Base-by-base conservation (phyloP, 1,140 invertebrate genomes). In the Drosophila jambulina region DNA sequence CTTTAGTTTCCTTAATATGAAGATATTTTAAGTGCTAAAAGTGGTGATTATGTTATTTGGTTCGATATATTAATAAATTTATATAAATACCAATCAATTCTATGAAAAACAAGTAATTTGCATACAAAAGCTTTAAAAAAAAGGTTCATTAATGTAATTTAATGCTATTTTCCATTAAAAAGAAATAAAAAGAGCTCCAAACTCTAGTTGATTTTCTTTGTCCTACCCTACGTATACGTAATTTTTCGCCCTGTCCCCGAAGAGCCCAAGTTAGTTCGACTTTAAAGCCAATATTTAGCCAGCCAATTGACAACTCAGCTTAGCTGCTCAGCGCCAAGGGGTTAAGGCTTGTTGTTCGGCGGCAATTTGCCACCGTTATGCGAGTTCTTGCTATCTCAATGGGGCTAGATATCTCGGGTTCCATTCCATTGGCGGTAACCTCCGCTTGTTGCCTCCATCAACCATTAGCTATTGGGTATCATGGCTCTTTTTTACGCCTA, bases 361-460 rank as follows among this genome's bases (percentile, higher is more conserved):
- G 25, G 15, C 53, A 65, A 61, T 78, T 74, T 56, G 64, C 45
- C 43, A 75, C 54, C 45, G 46, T 56, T 68, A 56, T 56, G 63
- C 34, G 45, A 58, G 57, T 58, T 65, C 75, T 78, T 58, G 42
- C 19, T 82, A 77, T 82, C 80, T 82, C 46, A 79, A 86, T 68
- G 59, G 53, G 61, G 15, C 21, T 32, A 21, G 29, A 56, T 75
- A 75, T 64, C 65, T 58, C 34, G 53, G 53, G 15, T 36, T 54
- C 19, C 51, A 54, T 54, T 27, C 9, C 23, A 12, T 5, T 34
- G 19, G 29, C 19, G 49, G 49, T 78, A 57, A 82, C 56, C 69
- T 46, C 75, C 59, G n/a, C 46, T 10, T 17, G 36, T 34, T 45
- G 10, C 40, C 60, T 61, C 60, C 40, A 27, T 34, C 46, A 65